phyloP scores from a whole-genome alignment of 2,797 vertebrate genomes.

The Parotocinclus haroldoi region DNA sequence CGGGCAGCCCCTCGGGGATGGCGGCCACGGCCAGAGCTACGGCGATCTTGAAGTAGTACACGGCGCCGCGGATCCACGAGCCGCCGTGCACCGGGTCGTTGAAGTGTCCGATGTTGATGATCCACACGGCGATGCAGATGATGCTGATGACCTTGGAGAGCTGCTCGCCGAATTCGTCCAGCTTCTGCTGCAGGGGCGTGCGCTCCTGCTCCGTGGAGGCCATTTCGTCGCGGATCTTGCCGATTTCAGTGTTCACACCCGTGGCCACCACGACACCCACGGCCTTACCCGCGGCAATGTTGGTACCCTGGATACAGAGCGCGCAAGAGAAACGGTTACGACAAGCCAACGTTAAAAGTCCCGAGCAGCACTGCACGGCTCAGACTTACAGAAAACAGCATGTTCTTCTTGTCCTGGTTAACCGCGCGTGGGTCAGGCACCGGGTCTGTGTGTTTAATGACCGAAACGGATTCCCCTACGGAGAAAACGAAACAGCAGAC shows the following conservation, averaged over 20 bases:
- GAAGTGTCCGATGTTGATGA: constrained; percentile 98
- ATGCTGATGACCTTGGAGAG: constrained; percentile 95
- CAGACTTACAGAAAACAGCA: constrained; percentile 95
- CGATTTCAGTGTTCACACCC: constrained; percentile 91
- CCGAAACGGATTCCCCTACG: constrained; percentile 94
- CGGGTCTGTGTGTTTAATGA: constrained; percentile 98
- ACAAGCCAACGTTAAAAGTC: too few relatives aligned
- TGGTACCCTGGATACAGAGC: constrained; percentile 81
- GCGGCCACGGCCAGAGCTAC: constrained; percentile 96
- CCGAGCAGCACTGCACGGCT: too few relatives aligned
- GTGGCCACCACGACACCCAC: constrained; percentile 95
- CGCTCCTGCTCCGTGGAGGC: constrained; percentile 93
- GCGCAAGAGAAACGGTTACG: too few relatives aligned
- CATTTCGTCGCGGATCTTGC: constrained; percentile 98
- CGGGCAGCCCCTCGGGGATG: constrained; percentile 93
- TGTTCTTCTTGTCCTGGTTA: constrained; percentile 99
- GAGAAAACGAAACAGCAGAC: constrained; percentile 15
- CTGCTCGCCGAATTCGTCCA: constrained; percentile 97
- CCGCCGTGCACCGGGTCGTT: constrained; percentile 96
- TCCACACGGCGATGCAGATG: constrained; percentile 97
- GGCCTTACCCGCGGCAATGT: constrained; percentile 94
- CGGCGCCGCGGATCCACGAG: constrained; percentile 96
- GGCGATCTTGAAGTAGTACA: constrained; percentile 98
- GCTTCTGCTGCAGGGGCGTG: constrained; percentile 94
- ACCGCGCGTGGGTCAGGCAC: constrained; percentile 96